Evolutionary conservation across 1,140 invertebrate species (phyloP).

Genomic region (Melitaea cinxia): DNA sequence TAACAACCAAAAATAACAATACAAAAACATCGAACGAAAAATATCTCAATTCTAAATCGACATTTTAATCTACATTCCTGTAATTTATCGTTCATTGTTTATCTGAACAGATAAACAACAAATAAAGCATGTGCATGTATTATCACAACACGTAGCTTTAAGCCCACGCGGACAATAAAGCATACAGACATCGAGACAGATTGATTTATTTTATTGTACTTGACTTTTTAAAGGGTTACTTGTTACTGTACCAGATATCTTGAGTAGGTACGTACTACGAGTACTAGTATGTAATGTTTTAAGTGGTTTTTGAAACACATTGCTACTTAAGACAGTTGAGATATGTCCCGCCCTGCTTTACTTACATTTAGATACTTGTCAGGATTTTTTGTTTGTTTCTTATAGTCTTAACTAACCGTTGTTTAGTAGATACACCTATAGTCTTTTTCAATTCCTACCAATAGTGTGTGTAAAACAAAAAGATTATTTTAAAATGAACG

Average conservation of each 20-base stretch:
- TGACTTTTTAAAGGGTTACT: constrained; percentile 32
- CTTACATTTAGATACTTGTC: too few relatives aligned
- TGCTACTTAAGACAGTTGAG: constrained; percentile 24
- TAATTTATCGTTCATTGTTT: constrained; percentile 22
- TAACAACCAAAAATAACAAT: neutral
- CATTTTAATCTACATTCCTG: constrained; percentile 1
- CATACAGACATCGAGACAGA: constrained; percentile 18
- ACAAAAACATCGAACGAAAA: neutral
- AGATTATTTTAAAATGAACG: too few relatives aligned
- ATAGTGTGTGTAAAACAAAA: too few relatives aligned
- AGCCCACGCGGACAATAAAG: constrained; percentile 42
- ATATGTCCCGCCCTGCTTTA: too few relatives aligned
- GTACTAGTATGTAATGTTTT: too few relatives aligned
- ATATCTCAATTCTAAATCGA: neutral
- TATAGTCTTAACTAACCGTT: too few relatives aligned
- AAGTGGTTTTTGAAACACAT: constrained; percentile 27
- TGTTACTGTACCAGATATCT: neutral
- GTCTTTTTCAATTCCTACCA: too few relatives aligned
- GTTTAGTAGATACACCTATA: too few relatives aligned
- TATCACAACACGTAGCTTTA: constrained; percentile 42
- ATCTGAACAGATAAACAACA: constrained; percentile 32
- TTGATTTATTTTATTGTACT: constrained; percentile 49
- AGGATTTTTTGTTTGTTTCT: too few relatives aligned
- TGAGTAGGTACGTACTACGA: neutral
- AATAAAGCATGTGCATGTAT: constrained; percentile 38